These are phyloP conservation scores for Myocastor coypus DNA, from an alignment of 2,113 vertebrate species.

Conservation along the genomic window DNA sequence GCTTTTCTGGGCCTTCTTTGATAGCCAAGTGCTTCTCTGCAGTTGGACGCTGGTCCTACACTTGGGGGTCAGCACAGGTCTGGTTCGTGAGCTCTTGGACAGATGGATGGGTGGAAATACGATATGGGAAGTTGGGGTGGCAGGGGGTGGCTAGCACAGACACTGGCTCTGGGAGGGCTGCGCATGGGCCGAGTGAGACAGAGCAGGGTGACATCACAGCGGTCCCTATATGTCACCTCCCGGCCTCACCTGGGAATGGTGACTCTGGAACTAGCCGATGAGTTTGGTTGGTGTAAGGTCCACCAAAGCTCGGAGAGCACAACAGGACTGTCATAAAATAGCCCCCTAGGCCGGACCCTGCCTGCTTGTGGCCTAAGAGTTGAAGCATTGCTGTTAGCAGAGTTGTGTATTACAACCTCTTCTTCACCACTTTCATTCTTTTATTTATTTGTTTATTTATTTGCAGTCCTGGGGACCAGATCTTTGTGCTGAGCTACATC, in stretches of 20 bases:
- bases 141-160: neutral
- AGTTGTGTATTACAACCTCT: neutral
- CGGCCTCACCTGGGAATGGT: neutral
- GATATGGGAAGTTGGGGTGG: neutral
- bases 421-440: neutral
- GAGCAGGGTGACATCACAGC: rapidly evolving
- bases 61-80: neutral
- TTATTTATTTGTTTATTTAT: neutral
- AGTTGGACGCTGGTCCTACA: neutral
- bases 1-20: neutral
- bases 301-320: constrained; percentile 38
- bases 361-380: constrained; percentile 56
- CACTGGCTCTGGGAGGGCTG: neutral
- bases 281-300: constrained; percentile 76
- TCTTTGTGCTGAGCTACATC: neutral
- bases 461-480: neutral
- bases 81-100: neutral
- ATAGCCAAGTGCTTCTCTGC: neutral
- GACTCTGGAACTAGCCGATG: constrained; percentile 46
- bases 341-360: constrained; percentile 18
- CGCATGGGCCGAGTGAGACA: neutral
- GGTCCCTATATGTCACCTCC: neutral
- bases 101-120: neutral
- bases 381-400: constrained; percentile 27
- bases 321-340: constrained; percentile 51